Base-by-base conservation (phyloP, 2,888 invertebrate genomes). In the Andrena camellia region DNA sequence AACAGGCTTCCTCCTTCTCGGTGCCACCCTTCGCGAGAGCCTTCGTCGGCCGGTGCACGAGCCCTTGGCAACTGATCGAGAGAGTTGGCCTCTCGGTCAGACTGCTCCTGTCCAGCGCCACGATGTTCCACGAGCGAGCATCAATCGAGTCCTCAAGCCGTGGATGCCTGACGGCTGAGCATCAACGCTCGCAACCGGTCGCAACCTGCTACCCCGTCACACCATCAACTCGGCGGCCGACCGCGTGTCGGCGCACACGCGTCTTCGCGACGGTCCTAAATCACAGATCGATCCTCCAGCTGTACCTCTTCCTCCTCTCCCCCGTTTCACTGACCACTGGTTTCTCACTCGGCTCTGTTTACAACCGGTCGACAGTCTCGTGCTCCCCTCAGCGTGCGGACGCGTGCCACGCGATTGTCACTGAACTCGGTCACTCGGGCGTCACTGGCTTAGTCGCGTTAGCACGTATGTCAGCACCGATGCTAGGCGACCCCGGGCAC, bases 1-100 rank as follows among this genome's bases (percentile, higher is more conserved):
- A 91, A 90, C 91, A 91, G 88, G 88, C 91, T 91, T 90, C 86
- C 86, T 86, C 83, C 89, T 89, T 88, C 85, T 75, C 70, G 54
- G 62, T 75, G 79, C 70, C 86, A 87, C 86, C 78, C 87, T 82
- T 81, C 75, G 76, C 69, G 48, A 70, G 64, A 67, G 62, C 50
- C 50, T 77, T 78, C 60, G 29, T 70, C 78, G 60, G 60, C 73
- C 35, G 70, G 52, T 76, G 20, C 68, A 17, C 54, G 60, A 71
- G 72, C 78, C 82, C 60, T 52, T 82, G 62, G 74, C 85, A 66
- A 20, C 67, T 59, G 83, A 80, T 68, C 77, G 79, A 67, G 83
- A 80, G 85, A 78, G 86, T 78, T 60, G 50, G 73, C 71, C 86
- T 76, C 81, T 78, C 86, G 75, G 76, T 85, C 85, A 83, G 74